Conservation (phyloP, 2,888 invertebrate genomes). For the Chesias legatella region DNA sequence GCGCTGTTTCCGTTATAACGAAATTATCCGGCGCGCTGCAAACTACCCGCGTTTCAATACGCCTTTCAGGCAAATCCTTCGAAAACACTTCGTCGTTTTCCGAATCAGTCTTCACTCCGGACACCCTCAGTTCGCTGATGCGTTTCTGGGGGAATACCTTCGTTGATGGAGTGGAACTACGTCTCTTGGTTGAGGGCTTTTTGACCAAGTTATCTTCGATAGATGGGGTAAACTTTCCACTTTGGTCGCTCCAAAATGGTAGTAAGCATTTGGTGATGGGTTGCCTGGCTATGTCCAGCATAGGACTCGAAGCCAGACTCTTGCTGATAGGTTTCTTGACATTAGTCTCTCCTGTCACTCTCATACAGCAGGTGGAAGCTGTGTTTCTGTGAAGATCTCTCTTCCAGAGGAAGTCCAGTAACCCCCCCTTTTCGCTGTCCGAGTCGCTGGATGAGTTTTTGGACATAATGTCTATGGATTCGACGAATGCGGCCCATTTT, state of each 20-base stretch:
- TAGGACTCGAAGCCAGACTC: constrained; percentile 56
- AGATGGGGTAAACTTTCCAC: constrained; percentile 11
- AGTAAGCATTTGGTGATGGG: constrained; percentile 52
- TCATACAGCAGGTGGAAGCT: constrained; percentile 37
- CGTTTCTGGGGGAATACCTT: constrained; percentile 42
- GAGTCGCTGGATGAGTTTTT: constrained; percentile 47
- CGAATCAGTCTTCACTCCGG: constrained; percentile 59
- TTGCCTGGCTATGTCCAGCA: constrained; percentile 38
- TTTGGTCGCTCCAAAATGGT: constrained; percentile 39
- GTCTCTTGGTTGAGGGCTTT: constrained; percentile 50
- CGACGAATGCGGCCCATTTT: constrained; percentile 57
- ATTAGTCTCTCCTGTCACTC: constrained; percentile 21
- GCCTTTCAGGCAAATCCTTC: constrained; percentile 24
- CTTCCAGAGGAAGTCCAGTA: constrained; percentile 48
- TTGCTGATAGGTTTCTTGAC: constrained; percentile 35
- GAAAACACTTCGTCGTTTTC: constrained; percentile 54
- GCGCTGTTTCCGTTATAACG: constrained; percentile 66
- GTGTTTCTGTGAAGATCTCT: constrained; percentile 34
- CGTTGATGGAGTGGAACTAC: constrained; percentile 58
- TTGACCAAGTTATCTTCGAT: constrained; percentile 51
- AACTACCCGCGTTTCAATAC: constrained; percentile 42
- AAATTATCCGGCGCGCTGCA: constrained; percentile 61
- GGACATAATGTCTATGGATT: constrained; percentile 47
- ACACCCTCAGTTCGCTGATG: constrained; percentile 47
- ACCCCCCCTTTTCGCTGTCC: constrained; percentile 37